These are phyloP conservation scores for Laterallus jamaicensis DNA, from an alignment of 2,113 vertebrate genomes.

Conservation along the genomic window DNA sequence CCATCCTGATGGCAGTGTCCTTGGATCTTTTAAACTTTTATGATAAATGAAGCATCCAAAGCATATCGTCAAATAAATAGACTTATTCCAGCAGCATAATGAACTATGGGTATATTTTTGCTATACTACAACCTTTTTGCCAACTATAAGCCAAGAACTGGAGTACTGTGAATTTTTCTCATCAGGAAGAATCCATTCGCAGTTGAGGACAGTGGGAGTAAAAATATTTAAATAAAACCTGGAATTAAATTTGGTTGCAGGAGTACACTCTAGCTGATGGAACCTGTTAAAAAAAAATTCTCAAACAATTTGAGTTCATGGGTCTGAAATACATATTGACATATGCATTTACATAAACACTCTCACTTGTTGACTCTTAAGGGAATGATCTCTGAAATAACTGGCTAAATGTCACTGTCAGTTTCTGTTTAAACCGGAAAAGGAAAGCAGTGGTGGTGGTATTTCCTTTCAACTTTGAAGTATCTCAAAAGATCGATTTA, in stretches of 20 bases:
- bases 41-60: neutral
- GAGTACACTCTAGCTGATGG: neutral
- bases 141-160: neutral
- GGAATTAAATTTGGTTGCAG: neutral
- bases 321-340: neutral
- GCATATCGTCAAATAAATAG: neutral
- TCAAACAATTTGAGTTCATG: neutral
- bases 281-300: neutral
- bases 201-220: neutral
- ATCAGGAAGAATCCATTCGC: neutral
- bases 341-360: neutral
- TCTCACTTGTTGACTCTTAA: neutral
- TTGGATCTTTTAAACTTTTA: neutral
- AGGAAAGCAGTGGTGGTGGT: neutral
- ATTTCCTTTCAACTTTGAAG: neutral
- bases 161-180: neutral
- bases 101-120: neutral
- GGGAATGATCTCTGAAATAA: neutral
- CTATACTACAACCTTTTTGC: neutral
- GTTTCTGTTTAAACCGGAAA: neutral
- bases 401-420: neutral
- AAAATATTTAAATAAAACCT: neutral
- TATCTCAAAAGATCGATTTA: conserved; percentile 2
- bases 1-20: neutral
- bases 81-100: neutral